Percentiles rank a stretch among this genome's conserved stretches.
These are phyloP conservation scores for Cassiopea andromeda DNA, from an alignment of 30 jellyfish, hydroid and myxozoan genomes.

Conservation along the genomic window DNA sequence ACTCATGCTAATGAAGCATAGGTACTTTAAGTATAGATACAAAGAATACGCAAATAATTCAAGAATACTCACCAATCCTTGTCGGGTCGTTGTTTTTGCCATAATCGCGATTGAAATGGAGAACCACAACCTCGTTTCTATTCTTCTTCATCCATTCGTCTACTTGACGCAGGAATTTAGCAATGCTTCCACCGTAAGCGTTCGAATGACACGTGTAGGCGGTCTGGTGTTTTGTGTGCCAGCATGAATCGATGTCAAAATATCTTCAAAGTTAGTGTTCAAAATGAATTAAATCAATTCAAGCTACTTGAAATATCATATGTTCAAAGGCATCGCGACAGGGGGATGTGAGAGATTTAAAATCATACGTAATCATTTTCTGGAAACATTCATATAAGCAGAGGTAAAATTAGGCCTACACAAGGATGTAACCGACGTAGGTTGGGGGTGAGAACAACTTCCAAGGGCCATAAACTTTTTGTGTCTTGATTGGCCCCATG, in stretches of 20 bases:
- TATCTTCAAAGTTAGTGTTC: slow-evolving; percentile 5
- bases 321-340: too few relatives aligned
- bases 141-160: slow-evolving; percentile 82
- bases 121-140: slow-evolving; percentile 76
- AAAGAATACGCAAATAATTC: background rate
- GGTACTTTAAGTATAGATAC: too few relatives aligned
- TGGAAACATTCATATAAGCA: too few relatives aligned
- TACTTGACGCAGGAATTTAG: slow-evolving; percentile 60
- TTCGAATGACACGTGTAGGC: slow-evolving; percentile 82
- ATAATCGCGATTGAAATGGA: slow-evolving; percentile 82
- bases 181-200: slow-evolving; percentile 83
- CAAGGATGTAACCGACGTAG: too few relatives aligned
- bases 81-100: slow-evolving; percentile 29
- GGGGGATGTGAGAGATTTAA: too few relatives aligned
- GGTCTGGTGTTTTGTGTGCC: slow-evolving; percentile 51
- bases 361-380: too few relatives aligned
- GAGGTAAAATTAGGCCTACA: too few relatives aligned
- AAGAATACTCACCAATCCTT: slow-evolving; percentile 24
- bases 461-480: too few relatives aligned
- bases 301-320: too few relatives aligned
- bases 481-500: too few relatives aligned
- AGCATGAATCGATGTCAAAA: slow-evolving; percentile 85
- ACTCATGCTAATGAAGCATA: too few relatives aligned
- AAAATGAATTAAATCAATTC: background rate
- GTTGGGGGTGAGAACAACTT: too few relatives aligned